Percentiles rank a stretch among this genome's conserved stretches.
phyloP scores from a whole-genome alignment of 2,888 invertebrate species.

The Asteroscopus sphinx region DNA sequence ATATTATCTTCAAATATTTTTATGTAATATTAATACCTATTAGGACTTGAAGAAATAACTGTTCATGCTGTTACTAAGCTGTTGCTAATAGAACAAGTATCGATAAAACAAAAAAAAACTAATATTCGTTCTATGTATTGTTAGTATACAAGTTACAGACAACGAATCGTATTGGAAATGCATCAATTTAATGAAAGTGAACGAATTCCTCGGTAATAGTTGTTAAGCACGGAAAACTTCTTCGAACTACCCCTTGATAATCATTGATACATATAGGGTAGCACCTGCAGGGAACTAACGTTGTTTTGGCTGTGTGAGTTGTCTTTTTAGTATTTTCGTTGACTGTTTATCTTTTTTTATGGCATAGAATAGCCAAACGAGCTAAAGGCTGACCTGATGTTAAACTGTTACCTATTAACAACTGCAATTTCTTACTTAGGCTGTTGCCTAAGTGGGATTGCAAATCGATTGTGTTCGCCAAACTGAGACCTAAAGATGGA shows the following conservation, averaged over 20 bases:
- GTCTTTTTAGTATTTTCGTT: not conserved
- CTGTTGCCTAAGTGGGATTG: too few species aligned
- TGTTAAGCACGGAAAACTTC: conserved; percentile 48
- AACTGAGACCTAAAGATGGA: too few species aligned
- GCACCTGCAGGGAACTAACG: conserved; percentile 38
- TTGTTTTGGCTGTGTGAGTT: conserved; percentile 14
- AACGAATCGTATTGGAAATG: conserved; percentile 55
- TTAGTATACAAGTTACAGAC: conserved; percentile 30
- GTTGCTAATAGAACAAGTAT: conserved; percentile 19
- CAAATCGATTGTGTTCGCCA: too few species aligned
- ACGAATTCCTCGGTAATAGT: conserved; percentile 48
- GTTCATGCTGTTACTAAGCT: too few species aligned
- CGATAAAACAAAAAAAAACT: conserved; percentile 39
- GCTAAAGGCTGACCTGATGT: too few species aligned
- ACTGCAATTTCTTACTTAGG: too few species aligned
- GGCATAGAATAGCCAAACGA: too few species aligned
- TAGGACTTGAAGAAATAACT: not conserved
- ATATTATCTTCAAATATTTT: not conserved
- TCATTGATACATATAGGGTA: conserved; percentile 20
- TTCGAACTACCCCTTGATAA: conserved; percentile 47
- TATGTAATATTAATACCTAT: too few species aligned
- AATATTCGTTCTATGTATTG: conserved; percentile 53
- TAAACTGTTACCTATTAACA: too few species aligned
- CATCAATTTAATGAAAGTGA: conserved; percentile 58
- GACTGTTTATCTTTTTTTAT: too few species aligned